A percentile compares a stretch with the other conserved stretches of the same genome.
These are phyloP conservation scores for Patiria pectinifera DNA, from an alignment of 53 echinoderm and acorn worm genomes.

Conservation along the genomic window DNA sequence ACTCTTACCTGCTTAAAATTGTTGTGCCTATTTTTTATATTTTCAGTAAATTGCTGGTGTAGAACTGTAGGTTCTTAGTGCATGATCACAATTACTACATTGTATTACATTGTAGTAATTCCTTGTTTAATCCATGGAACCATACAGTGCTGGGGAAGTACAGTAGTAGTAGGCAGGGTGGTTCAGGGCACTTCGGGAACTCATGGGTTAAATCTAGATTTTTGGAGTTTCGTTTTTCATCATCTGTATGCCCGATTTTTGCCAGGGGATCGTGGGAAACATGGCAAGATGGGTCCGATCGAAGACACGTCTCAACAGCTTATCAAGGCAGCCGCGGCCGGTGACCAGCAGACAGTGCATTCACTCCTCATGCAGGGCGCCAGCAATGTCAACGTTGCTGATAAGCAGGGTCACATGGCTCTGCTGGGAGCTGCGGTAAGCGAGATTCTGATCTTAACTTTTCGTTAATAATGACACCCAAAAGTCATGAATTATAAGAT, in stretches of 20 bases:
- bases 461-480: neutral
- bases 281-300: constrained; percentile 82
- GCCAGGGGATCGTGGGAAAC: constrained; percentile 77
- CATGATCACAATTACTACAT: no score
- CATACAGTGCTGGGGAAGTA: no score
- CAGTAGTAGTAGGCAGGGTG: no score
- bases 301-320: constrained; percentile 82
- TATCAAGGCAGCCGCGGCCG: constrained; percentile 73
- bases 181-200: neutral
- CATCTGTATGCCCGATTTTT: neutral
- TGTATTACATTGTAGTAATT: no score
- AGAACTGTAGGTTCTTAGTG: no score
- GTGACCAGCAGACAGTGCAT: constrained; percentile 75
- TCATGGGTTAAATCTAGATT: neutral
- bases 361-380: constrained; percentile 74
- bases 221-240: neutral
- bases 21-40: no score
- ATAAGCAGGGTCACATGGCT: constrained; percentile 79
- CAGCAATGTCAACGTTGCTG: constrained; percentile 91
- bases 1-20: no score
- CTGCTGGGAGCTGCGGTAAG: constrained; percentile 93
- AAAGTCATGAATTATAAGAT: neutral
- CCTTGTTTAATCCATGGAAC: no score
- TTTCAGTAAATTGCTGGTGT: no score
- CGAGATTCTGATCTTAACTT: neutral